A percentile compares a stretch with the other conserved stretches of the same genome.
phyloP scores from a whole-genome alignment of 2,888 invertebrate genomes.

The Mechanitis mazaeus region DNA sequence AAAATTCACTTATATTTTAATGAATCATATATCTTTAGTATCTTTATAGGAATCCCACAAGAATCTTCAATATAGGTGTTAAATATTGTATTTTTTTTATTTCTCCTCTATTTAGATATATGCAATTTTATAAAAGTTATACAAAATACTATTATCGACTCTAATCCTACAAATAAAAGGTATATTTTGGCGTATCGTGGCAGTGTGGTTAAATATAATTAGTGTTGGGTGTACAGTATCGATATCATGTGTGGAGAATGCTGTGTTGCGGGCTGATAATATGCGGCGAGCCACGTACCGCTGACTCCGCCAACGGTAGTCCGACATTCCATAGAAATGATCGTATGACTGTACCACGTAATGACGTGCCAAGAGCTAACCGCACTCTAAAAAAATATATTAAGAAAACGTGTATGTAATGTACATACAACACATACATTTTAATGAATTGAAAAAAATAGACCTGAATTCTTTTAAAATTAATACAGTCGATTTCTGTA shows the following conservation, averaged over 20 bases:
- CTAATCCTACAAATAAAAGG: neutral
- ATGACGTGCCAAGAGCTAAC: neutral
- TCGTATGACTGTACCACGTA: constrained; percentile 9
- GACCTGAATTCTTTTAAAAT: no score
- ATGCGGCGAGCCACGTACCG: constrained; percentile 40
- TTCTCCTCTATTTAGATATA: neutral
- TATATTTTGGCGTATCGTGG: constrained; percentile 6
- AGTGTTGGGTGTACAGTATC: constrained; percentile 24
- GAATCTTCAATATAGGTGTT: no score
- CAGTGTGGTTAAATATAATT: constrained; percentile 13
- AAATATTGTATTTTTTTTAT: no score
- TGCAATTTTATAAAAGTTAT: no score
- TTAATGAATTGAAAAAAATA: no score
- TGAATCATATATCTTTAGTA: neutral
- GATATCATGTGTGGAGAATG: constrained; percentile 40
- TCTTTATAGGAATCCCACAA: neutral
- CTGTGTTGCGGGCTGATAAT: constrained; percentile 38
- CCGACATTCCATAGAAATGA: constrained; percentile 27
- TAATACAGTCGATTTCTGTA: no score
- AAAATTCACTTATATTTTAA: neutral
- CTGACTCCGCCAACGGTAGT: constrained; percentile 28
- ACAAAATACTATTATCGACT: neutral
- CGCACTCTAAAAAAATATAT: no score
- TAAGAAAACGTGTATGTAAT: no score
- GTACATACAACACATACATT: no score